Conservation (phyloP, 2,113 vertebrate genomes). For the Peromyscus leucopus region DNA sequence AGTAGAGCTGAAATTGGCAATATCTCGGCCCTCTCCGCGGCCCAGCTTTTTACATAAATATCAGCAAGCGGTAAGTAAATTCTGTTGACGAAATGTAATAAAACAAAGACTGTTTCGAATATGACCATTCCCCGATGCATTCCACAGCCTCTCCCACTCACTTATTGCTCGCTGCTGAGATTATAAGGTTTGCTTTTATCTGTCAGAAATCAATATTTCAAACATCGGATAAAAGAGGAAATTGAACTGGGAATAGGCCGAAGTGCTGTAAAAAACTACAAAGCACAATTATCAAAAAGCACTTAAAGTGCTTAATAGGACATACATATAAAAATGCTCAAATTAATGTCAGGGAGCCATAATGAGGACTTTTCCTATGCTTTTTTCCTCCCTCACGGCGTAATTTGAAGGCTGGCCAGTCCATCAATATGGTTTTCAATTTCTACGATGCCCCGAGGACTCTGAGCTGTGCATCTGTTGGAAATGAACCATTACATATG, state of each 20-base stretch:
- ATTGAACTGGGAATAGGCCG: constrained; percentile 99
- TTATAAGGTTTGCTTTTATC: constrained; percentile 99
- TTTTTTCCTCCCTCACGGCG: constrained; percentile 92
- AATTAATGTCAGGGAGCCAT: constrained; percentile 96
- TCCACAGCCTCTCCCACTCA: constrained; percentile 90
- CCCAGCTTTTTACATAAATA: constrained; percentile 96
- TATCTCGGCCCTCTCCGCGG: constrained; percentile 91
- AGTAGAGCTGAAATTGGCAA: constrained; percentile 91
- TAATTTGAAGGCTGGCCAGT: constrained; percentile 88
- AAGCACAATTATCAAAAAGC: constrained; percentile 99
- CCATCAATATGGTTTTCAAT: constrained; percentile 92
- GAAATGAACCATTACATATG: constrained; percentile 93
- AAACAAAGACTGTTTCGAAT: constrained; percentile 95
- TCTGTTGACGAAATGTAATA: constrained; percentile 98
- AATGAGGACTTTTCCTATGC: constrained; percentile 93
- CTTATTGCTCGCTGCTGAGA: constrained; percentile 95
- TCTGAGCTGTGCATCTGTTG: constrained; percentile 88
- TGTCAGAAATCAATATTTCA: constrained; percentile 99
- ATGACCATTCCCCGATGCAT: constrained; percentile 93
- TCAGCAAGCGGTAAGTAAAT: constrained; percentile 98
- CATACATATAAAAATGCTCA: constrained; percentile 99
- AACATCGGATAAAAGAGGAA: constrained; percentile 99
- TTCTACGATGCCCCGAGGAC: constrained; percentile 93
- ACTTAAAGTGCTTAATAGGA: constrained; percentile 99
- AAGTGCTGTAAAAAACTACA: constrained; percentile 99